Conservation (phyloP, 1,140 invertebrate species). For the Drosophila neocordata region DNA sequence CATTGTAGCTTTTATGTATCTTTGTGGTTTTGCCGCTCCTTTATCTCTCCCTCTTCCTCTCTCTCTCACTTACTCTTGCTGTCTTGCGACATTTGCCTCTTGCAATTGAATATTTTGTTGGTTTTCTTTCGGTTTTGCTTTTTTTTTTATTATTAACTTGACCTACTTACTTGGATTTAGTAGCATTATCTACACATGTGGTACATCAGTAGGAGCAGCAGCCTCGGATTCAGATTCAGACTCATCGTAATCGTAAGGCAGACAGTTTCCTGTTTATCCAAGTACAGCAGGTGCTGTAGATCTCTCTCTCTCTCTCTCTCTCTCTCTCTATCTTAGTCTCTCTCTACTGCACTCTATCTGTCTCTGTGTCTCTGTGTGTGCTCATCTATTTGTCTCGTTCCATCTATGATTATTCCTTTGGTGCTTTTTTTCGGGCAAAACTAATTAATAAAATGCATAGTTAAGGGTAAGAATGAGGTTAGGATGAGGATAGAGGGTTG, state of each 20-base stretch:
- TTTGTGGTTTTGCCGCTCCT: not conserved
- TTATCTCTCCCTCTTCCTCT: not conserved
- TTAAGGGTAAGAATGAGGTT: slow-evolving; percentile 2
- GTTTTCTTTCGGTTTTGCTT: slow-evolving; percentile 8
- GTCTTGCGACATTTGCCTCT: not conserved
- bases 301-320: slow-evolving; percentile 2
- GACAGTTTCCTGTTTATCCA: slow-evolving; percentile 18
- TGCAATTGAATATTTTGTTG: slow-evolving; percentile 9
- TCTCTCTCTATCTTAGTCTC: not conserved
- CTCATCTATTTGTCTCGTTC: not conserved
- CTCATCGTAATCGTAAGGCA: not conserved
- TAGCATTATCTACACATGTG: slow-evolving; percentile 6
- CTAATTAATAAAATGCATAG: slow-evolving; percentile 17
- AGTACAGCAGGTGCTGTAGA: slow-evolving; percentile 23
- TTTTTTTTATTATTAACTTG: slow-evolving; percentile 19
- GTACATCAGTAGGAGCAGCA: not conserved
- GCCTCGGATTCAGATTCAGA: not conserved
- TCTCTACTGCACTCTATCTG: not conserved
- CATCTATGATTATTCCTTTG: not conserved
- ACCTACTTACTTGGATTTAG: slow-evolving; percentile 14
- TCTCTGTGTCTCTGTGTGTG: not conserved
- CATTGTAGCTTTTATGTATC: slow-evolving; percentile 8
- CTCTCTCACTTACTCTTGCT: not conserved
- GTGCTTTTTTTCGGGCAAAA: not conserved
- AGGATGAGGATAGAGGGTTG: not conserved